Evolutionary conservation across 2,797 vertebrate species (phyloP).

Genomic region (Rhadinocentrus ornatus): DNA sequence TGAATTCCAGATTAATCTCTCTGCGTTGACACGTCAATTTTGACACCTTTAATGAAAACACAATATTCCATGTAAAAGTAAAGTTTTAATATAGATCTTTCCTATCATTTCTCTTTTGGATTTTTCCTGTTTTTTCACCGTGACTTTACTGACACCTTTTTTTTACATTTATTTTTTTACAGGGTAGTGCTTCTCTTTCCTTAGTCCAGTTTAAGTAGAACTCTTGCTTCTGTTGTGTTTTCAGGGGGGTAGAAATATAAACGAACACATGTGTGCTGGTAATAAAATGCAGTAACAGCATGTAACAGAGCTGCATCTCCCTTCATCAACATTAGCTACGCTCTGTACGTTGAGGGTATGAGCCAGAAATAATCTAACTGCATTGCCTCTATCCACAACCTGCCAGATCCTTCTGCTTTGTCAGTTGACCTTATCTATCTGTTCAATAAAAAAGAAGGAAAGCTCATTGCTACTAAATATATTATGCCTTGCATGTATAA

Average conservation of each 20-base stretch:
- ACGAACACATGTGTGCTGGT: background rate
- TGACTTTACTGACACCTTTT: too few species aligned
- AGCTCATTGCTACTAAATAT: constrained; percentile 23
- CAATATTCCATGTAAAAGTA: too few species aligned
- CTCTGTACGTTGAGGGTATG: constrained; percentile 9
- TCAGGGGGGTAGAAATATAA: background rate
- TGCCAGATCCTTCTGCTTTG: constrained; percentile 23
- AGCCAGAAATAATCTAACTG: background rate
- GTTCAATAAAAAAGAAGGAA: constrained; percentile 23
- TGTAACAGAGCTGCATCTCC: background rate
- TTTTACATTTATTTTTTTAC: too few species aligned
- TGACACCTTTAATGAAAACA: too few species aligned
- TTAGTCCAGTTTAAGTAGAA: too few species aligned
- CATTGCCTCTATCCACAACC: constrained; percentile 19
- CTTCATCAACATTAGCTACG: constrained; percentile 7
- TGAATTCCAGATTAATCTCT: too few species aligned
- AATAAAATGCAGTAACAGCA: background rate
- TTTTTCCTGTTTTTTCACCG: too few species aligned
- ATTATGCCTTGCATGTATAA: constrained; percentile 45
- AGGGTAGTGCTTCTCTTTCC: too few species aligned
- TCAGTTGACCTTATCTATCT: constrained; percentile 38
- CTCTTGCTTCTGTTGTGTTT: too few species aligned
- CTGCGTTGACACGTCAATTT: too few species aligned
- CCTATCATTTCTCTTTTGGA: too few species aligned
- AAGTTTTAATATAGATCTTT: too few species aligned